Conservation (phyloP, 2,797 vertebrate genomes). For the Fringilla coelebs region DNA sequence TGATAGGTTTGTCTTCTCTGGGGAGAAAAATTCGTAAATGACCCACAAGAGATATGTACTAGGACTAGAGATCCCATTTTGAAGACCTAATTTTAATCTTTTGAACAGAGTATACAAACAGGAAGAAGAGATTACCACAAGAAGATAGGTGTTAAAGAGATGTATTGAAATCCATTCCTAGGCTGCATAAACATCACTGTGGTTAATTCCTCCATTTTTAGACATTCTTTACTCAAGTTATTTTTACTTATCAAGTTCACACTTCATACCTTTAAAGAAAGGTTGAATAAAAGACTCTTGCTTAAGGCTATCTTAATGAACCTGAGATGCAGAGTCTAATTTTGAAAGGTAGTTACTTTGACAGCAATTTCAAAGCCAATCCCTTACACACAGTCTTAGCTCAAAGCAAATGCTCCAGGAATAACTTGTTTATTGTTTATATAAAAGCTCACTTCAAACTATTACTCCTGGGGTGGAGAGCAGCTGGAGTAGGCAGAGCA, state of each 20-base stretch:
- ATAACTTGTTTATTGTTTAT: slow-evolving; percentile 62
- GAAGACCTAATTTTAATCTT: slow-evolving; percentile 25
- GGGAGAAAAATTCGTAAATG: background rate
- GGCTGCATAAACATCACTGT: background rate
- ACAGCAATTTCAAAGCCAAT: slow-evolving; percentile 32
- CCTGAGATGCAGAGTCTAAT: slow-evolving; percentile 12
- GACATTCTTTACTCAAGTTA: slow-evolving; percentile 22
- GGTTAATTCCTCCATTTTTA: slow-evolving; percentile 51
- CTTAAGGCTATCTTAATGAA: slow-evolving; percentile 49
- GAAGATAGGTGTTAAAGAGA: slow-evolving; percentile 7
- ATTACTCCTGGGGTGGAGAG: slow-evolving; percentile 30
- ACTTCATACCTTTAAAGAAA: slow-evolving; percentile 31
- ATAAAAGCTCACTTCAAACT: slow-evolving; percentile 53
- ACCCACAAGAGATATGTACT: background rate
- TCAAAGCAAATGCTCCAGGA: slow-evolving; percentile 48
- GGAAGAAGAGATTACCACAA: background rate
- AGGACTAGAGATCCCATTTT: background rate
- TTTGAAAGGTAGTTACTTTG: slow-evolving; percentile 16
- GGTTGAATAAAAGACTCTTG: slow-evolving; percentile 26
- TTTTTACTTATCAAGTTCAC: slow-evolving; percentile 36
- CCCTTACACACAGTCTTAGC: background rate
- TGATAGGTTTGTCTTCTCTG: slow-evolving; percentile 5
- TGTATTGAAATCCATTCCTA: slow-evolving; percentile 11
- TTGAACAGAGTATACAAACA: background rate
- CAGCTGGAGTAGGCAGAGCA: slow-evolving; percentile 30